phyloP scores from a whole-genome alignment of 2,797 vertebrate species.

The Astyanax mexicanus region DNA sequence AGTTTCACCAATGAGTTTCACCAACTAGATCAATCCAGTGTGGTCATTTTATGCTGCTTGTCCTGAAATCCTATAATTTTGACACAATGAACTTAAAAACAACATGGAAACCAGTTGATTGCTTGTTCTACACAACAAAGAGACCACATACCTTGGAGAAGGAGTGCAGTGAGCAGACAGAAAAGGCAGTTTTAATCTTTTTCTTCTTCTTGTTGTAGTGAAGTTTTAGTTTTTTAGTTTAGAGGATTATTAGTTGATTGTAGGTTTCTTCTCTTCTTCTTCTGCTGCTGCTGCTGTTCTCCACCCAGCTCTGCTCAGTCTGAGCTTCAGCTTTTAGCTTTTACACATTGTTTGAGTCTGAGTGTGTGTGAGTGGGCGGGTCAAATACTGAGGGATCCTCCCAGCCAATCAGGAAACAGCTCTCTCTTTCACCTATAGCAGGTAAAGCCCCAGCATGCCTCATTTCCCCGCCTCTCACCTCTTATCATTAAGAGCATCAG shows the following conservation, averaged over 20 bases:
- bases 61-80: no score
- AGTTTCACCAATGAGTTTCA: no score
- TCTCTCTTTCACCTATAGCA: constrained; percentile 70
- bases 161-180: not conserved
- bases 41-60: no score
- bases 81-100: no score
- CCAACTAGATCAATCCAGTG: no score
- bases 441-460: constrained; percentile 50
- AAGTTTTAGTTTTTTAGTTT: not conserved
- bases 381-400: constrained; percentile 46
- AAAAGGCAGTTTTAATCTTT: no score
- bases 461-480: constrained; percentile 15
- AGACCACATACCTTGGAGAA: constrained; percentile 27
- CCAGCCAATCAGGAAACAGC: constrained; percentile 64
- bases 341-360: constrained; percentile 41
- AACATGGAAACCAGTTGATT: no score
- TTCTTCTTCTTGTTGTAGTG: constrained; percentile 19
- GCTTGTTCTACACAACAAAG: not conserved
- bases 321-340: constrained; percentile 34
- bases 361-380: constrained; percentile 26
- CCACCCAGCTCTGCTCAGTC: constrained; percentile 11
- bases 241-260: not conserved
- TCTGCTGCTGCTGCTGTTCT: constrained; percentile 15
- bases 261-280: no score
- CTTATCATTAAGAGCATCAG: not conserved